Percentiles rank a stretch among this genome's conserved stretches.
Evolutionary conservation across 2,888 invertebrate species (phyloP).

Genomic region (Polydrusus tereticollis): DNA sequence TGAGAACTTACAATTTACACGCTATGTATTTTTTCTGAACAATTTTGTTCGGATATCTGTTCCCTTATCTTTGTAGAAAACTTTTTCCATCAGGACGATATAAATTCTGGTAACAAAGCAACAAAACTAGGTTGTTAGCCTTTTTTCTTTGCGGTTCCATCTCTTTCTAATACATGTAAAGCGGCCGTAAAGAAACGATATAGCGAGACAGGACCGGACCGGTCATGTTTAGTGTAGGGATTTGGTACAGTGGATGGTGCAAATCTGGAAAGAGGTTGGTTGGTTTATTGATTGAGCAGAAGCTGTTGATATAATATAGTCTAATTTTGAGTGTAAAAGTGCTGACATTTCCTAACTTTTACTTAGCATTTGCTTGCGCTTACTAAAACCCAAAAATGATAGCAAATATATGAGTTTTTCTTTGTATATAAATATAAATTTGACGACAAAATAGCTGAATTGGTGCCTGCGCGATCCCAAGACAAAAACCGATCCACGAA

Average conservation of each 20-base stretch:
- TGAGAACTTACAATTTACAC: neutral
- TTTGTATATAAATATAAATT: no score
- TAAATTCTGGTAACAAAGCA: conserved; percentile 38
- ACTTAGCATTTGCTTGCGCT: no score
- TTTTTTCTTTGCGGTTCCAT: conserved; percentile 32
- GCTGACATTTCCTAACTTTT: no score
- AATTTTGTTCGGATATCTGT: neutral
- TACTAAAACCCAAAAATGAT: no score
- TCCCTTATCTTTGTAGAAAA: conserved; percentile 6
- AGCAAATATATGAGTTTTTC: no score
- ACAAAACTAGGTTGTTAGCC: conserved; percentile 26
- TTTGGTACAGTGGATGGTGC: no score
- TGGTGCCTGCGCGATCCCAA: neutral
- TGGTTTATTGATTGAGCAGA: no score
- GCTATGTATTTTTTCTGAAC: neutral
- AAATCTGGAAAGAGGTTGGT: no score
- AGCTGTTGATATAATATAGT: no score
- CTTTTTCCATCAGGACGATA: conserved; percentile 34
- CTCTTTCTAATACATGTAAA: conserved; percentile 41
- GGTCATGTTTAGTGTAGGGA: neutral
- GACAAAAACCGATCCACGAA: conserved; percentile 43
- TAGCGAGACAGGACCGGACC: conserved; percentile 33
- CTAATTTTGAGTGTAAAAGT: no score
- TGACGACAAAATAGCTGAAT: no score
- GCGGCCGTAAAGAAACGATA: conserved; percentile 32